Evolutionary conservation across 1,140 invertebrate genomes (phyloP).

Genomic region (Polypedilum vanderplanki): DNA sequence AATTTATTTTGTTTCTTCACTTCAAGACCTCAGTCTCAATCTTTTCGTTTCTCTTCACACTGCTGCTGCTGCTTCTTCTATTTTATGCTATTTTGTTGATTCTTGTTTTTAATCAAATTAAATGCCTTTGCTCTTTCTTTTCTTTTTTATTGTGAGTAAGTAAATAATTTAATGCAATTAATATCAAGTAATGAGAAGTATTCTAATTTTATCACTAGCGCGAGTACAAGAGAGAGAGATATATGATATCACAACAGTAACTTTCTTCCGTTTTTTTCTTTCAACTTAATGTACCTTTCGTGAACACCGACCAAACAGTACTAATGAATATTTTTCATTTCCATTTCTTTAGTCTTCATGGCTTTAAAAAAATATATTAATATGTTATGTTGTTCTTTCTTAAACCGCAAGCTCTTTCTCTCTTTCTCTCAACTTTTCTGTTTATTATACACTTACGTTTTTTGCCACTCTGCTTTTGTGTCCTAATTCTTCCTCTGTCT

Average conservation of each 20-base stretch:
- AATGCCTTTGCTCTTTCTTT: not conserved
- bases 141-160: not conserved
- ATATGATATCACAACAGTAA: too few species aligned
- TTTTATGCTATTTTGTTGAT: not conserved
- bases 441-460: not conserved
- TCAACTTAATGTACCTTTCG: not conserved
- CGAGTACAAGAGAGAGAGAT: too few species aligned
- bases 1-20: conserved; percentile 23
- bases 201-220: too few species aligned
- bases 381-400: conserved; percentile 8
- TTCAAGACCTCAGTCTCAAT: not conserved
- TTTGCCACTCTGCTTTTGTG: not conserved
- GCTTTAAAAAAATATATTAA: not conserved
- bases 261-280: not conserved
- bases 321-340: not conserved
- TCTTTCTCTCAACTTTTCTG: not conserved
- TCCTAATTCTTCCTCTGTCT: not conserved
- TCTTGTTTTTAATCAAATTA: not conserved
- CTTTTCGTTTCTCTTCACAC: not conserved
- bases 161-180: not conserved
- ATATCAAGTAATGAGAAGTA: not conserved
- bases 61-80: not conserved
- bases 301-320: not conserved
- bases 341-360: not conserved
- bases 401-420: not conserved